These are phyloP conservation scores for Nasua narica DNA, from an alignment of 2,797 vertebrate species.

Conservation along the genomic window DNA sequence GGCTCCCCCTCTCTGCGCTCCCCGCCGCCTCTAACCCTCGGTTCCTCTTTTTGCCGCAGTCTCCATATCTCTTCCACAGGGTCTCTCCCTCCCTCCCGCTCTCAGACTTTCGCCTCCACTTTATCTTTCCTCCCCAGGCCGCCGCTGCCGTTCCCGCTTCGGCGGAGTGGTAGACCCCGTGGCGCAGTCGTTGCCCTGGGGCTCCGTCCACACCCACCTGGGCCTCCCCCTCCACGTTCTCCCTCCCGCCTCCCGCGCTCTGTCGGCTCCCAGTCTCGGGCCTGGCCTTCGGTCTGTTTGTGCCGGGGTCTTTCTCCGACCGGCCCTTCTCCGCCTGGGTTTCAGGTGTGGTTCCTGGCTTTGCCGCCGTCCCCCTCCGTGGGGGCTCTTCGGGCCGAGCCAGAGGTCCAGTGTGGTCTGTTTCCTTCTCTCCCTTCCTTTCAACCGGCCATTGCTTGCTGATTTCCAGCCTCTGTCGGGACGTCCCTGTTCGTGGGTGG, in stretches of 20 bases:
- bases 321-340: too few relatives aligned
- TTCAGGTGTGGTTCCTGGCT: neutral
- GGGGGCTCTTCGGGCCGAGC: neutral
- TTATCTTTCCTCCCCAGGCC: neutral
- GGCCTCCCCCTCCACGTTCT: neutral
- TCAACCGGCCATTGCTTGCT: neutral
- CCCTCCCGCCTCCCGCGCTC: neutral
- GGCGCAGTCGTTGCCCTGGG: neutral
- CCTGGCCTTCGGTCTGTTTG: neutral
- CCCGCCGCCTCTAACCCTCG: neutral
- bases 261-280: too few relatives aligned
- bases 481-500: neutral
- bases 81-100: neutral
- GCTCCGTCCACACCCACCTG: rapidly evolving
- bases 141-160: neutral
- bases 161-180: neutral
- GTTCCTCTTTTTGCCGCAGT: constrained; percentile 17
- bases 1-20: neutral
- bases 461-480: neutral
- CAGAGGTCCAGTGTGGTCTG: neutral
- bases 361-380: neutral
- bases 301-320: neutral
- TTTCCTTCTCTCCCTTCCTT: neutral
- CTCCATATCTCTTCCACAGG: rapidly evolving
- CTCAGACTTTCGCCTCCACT: neutral